Evolutionary conservation across 1,140 invertebrate species (phyloP).

Genomic region (Procambarus virginalis): DNA sequence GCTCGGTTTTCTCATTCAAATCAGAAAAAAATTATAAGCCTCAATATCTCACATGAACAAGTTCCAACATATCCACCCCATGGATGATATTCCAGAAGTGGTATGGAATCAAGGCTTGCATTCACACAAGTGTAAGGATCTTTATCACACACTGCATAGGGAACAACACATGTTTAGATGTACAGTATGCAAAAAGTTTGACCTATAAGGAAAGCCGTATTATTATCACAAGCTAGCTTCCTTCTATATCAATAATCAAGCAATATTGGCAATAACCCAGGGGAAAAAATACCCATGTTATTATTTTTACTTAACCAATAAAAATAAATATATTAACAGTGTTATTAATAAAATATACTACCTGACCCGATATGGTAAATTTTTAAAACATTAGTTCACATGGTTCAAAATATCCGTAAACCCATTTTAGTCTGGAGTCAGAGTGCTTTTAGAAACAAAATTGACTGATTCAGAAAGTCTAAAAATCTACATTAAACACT

Average conservation of each 20-base stretch:
- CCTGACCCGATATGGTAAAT: background rate
- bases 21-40: too few relatives aligned
- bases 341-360: background rate
- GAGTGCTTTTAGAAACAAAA: too few relatives aligned
- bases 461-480: too few relatives aligned
- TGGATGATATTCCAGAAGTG: background rate
- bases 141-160: background rate
- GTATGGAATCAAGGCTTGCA: background rate
- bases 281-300: background rate
- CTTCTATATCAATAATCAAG: background rate
- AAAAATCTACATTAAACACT: too few relatives aligned
- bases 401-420: background rate
- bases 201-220: background rate
- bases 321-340: background rate
- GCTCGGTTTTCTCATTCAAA: too few relatives aligned
- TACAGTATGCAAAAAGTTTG: background rate
- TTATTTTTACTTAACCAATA: background rate
- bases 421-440: background rate
- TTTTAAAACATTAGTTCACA: background rate
- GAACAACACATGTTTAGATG: background rate
- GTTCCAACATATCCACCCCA: too few relatives aligned
- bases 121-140: background rate
- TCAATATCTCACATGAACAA: too few relatives aligned
- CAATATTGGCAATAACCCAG: too few relatives aligned
- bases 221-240: background rate